Evolutionary conservation across 2,113 vertebrate species (phyloP).

Genomic region (Hippocampus mohnikei): DNA sequence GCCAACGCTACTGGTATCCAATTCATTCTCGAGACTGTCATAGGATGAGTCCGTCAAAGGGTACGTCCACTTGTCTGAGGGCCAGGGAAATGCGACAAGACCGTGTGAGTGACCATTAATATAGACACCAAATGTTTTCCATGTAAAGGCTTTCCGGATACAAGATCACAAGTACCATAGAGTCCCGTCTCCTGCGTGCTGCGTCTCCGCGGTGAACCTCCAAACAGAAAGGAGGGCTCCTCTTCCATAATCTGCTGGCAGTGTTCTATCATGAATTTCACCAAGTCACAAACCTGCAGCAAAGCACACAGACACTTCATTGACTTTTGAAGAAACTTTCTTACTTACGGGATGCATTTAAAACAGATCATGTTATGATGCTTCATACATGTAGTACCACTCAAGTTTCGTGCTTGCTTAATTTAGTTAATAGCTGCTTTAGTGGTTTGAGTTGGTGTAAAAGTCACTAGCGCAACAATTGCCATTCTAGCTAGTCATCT

Average conservation of each 20-base stretch:
- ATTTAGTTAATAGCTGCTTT: too few relatives aligned
- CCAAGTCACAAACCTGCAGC: conserved; percentile 81
- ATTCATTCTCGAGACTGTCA: conserved; percentile 89
- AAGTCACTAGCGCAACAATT: too few relatives aligned
- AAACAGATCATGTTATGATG: not conserved
- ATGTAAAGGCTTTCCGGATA: not conserved
- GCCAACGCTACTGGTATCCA: conserved; percentile 71
- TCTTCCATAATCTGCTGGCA: conserved; percentile 82
- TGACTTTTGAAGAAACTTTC: not conserved
- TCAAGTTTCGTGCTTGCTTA: not conserved
- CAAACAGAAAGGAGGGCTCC: conserved; percentile 79
- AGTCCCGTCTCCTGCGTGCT: conserved; percentile 69
- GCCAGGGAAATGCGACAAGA: not conserved
- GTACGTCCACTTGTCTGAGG: conserved; percentile 78
- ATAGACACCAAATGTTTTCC: not conserved
- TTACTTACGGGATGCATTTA: not conserved
- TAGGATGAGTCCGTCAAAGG: conserved; percentile 91
- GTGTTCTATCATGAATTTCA: conserved; percentile 90
- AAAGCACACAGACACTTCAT: not conserved
- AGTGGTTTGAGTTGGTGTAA: too few relatives aligned
- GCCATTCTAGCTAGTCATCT: too few relatives aligned
- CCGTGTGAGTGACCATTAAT: not conserved
- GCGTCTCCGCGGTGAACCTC: conserved; percentile 75
- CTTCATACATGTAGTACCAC: not conserved
- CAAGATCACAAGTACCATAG: conserved; percentile 67